Conservation (phyloP, 2,888 invertebrate genomes). For the Ichneumoninae sp. region DNA sequence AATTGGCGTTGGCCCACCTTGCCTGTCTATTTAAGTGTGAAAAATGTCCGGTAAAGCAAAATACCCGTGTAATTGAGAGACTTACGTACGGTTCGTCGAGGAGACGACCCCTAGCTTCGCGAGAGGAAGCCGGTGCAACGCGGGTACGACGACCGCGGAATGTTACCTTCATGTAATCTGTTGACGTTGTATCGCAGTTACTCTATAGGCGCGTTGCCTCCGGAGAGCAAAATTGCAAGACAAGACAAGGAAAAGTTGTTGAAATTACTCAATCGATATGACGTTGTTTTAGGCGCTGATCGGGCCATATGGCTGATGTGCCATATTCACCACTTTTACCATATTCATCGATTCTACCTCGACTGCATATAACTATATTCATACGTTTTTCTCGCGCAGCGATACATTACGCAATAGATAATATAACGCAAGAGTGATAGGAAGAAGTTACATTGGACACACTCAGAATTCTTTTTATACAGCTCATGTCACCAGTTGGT, state of each 20-base stretch:
- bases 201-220: slow-evolving; percentile 10
- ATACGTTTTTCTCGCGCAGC: slow-evolving; percentile 14
- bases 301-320: not conserved
- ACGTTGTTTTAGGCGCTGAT: not conserved
- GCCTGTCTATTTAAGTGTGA: not conserved
- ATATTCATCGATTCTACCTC: not conserved
- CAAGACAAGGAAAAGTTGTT: not conserved
- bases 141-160: slow-evolving; percentile 66
- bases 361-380: slow-evolving; percentile 21
- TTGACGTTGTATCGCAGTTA: slow-evolving; percentile 15
- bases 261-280: not conserved
- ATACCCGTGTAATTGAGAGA: not conserved
- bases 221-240: not conserved
- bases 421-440: slow-evolving; percentile 15
- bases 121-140: slow-evolving; percentile 60
- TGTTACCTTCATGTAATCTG: slow-evolving; percentile 58
- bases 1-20: too few species aligned
- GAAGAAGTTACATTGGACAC: not conserved
- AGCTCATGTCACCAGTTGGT: not conserved
- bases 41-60: not conserved
- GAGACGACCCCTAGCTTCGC: slow-evolving; percentile 18
- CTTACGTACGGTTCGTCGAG: slow-evolving; percentile 22
- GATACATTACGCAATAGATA: slow-evolving; percentile 44
- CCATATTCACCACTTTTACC: not conserved
- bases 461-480: slow-evolving; percentile 12